These are phyloP conservation scores for Lumbricus terrestris DNA, from an alignment of 2,888 invertebrate species.

Conservation along the genomic window DNA sequence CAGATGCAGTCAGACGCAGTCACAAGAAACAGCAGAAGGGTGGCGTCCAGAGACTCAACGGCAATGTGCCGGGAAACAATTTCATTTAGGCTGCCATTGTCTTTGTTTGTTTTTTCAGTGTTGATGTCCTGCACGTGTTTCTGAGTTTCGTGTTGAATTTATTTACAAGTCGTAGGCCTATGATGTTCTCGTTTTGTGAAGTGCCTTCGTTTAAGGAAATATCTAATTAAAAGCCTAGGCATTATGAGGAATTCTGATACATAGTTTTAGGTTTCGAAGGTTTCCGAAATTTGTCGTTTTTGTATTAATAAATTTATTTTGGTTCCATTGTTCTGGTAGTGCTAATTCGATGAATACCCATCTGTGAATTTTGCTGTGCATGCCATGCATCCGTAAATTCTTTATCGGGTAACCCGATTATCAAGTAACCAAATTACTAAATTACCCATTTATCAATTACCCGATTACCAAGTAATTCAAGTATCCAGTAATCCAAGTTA, in stretches of 20 bases:
- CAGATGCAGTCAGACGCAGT: constrained; percentile 14
- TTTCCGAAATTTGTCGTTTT: too few species aligned
- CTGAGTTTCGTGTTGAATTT: not conserved
- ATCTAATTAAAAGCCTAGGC: not conserved
- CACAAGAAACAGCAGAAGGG: not conserved
- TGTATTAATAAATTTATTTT: not conserved
- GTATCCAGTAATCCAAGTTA: too few species aligned
- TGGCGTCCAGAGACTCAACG: not conserved
- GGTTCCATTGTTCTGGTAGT: not conserved
- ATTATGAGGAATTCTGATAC: not conserved
- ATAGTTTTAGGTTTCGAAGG: too few species aligned
- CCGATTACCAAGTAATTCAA: too few species aligned
- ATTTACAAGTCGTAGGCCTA: too few species aligned
- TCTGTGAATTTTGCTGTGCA: not conserved
- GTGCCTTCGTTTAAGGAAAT: not conserved
- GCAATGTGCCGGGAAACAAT: not conserved
- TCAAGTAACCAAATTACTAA: too few species aligned
- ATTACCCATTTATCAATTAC: too few species aligned
- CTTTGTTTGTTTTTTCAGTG: not conserved
- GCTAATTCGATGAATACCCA: not conserved
- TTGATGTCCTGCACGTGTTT: not conserved
- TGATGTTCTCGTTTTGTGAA: not conserved
- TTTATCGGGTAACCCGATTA: too few species aligned
- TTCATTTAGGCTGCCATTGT: not conserved
- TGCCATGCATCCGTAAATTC: not conserved